Evolutionary conservation across 2,113 vertebrate genomes (phyloP).

Genomic region (Mesocricetus auratus): DNA sequence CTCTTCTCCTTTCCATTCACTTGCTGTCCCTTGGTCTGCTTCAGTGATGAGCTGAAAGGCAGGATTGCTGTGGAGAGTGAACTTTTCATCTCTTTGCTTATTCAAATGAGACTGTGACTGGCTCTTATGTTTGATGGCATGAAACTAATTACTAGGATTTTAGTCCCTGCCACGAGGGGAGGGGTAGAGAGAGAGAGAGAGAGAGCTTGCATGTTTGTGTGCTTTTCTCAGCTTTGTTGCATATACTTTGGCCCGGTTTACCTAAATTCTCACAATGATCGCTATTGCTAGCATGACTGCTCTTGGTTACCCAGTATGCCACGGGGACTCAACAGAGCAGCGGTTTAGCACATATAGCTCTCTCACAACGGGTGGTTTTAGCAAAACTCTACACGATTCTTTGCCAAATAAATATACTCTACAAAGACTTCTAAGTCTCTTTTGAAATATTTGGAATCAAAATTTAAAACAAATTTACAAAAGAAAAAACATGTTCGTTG

Average conservation of each 20-base stretch:
- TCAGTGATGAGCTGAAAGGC: background rate
- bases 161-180: background rate
- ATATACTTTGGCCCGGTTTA: background rate
- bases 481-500: constrained; percentile 36
- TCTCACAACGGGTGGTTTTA: background rate
- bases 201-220: background rate
- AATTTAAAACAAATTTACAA: constrained; percentile 47
- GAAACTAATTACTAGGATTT: constrained; percentile 1
- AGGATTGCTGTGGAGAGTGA: background rate
- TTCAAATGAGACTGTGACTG: background rate
- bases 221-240: background rate
- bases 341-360: background rate
- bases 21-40: background rate
- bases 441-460: constrained; percentile 49
- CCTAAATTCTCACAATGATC: background rate
- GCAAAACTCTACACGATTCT: background rate
- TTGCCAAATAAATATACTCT: constrained; percentile 29
- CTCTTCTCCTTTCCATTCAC: background rate
- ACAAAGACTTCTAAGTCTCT: background rate
- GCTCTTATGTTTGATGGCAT: background rate
- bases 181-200: background rate
- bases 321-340: background rate
- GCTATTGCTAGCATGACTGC: background rate
- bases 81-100: constrained; percentile 5
- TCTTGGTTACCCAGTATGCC: background rate